Conservation (phyloP, 2,888 invertebrate species). For the Aquatica leii region DNA sequence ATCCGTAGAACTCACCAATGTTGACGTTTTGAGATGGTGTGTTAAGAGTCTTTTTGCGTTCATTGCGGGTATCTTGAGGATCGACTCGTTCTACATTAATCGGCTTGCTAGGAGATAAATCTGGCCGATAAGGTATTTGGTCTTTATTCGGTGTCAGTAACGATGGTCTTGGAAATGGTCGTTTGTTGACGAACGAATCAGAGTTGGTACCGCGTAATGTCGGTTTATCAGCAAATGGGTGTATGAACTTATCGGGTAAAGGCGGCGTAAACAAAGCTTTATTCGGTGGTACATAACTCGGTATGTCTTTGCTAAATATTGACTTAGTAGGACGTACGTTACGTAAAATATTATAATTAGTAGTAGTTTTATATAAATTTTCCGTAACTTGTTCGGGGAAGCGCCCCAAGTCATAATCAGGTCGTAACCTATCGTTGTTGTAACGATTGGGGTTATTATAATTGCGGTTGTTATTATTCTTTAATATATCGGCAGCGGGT, state of each 20-base stretch:
- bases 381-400: constrained; percentile 54
- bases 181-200: constrained; percentile 72
- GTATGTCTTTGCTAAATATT: constrained; percentile 73
- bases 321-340: constrained; percentile 69
- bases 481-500: constrained; percentile 79
- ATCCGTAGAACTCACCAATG: constrained; percentile 56
- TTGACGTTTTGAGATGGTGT: constrained; percentile 75
- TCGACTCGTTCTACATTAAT: constrained; percentile 54
- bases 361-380: constrained; percentile 56
- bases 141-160: constrained; percentile 79
- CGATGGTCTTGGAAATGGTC: constrained; percentile 85
- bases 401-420: constrained; percentile 49
- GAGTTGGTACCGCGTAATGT: constrained; percentile 75
- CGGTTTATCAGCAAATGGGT: constrained; percentile 90
- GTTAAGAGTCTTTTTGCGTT: constrained; percentile 77
- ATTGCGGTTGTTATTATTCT: constrained; percentile 78
- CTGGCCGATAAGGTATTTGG: constrained; percentile 82
- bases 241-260: constrained; percentile 81
- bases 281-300: constrained; percentile 84
- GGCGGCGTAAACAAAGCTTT: constrained; percentile 80
- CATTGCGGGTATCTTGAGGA: constrained; percentile 55
- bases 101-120: constrained; percentile 59
- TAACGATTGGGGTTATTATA: constrained; percentile 76
- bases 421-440: constrained; percentile 59
- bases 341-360: constrained; percentile 66